Base-by-base conservation (phyloP, 92 coral and sea anemone species). In the Palythoa grandiflora region DNA sequence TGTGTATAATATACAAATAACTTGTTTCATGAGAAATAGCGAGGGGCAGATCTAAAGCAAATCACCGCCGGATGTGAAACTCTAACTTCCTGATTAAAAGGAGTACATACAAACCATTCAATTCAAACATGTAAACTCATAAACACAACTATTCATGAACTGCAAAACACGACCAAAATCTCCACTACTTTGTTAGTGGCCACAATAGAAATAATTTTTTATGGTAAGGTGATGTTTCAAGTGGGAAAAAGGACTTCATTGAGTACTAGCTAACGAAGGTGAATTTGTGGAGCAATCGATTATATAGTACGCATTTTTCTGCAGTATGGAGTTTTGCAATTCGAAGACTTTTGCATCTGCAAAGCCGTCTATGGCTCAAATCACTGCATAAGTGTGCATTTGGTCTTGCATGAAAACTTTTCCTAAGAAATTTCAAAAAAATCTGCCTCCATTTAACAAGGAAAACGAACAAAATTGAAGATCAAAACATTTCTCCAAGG, bases 31-130 rank as follows among this genome's bases (percentile, higher is more conserved):
- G 71, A 38, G 17, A 10, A 17, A 63, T 63, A 2, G 20, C 35
- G n/a, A 81, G 55, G n/a, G 39, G 36, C 59, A 19, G 47, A 40
- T 44, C 3, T 66, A 74, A 47, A 44, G 47, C 57, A 81, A 66
- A 81, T 68, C 44, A 20, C 86, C 71, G 86, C 75, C 86, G 86
- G 86, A 81, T 81, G 75, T 81, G n/a, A 28, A 14, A 5, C 11
- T 44, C 55, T 19, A 36, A 81, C 86, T 81, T 81, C 86, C 86
- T 81, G 86, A 71, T 63, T 63, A 38, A 14, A 21, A 78, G 61
- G 10, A n/a, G 85, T 16, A 80, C 28, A 28, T 14, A 40, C 85
- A 80, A 66, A 68, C 75, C 86, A 44, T 15, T 63, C 54, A 63
- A 65, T 19, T 68, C 83, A 14, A 21, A 37, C 36, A 66, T 66